Evolutionary conservation across 2,888 invertebrate genomes (phyloP).

Genomic region (Stratiomys singularior): DNA sequence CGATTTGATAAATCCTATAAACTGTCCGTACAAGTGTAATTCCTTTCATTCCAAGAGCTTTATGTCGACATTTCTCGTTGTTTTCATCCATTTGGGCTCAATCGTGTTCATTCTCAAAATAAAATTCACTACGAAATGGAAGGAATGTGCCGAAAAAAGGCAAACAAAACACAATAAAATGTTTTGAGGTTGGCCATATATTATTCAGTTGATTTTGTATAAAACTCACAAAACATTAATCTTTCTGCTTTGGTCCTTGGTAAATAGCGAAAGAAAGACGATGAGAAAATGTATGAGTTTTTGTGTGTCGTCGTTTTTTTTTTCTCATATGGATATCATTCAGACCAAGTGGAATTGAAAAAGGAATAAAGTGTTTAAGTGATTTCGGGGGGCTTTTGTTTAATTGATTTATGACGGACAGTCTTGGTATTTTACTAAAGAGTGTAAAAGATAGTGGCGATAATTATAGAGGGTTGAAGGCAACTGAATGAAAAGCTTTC

Average conservation of each 20-base stretch:
- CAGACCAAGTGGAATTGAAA: conserved; percentile 16
- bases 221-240: conserved; percentile 26
- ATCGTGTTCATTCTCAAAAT: background rate
- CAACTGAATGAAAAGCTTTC: background rate
- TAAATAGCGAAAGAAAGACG: background rate
- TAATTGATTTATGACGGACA: conserved; percentile 42
- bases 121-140: background rate
- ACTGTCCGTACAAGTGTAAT: background rate
- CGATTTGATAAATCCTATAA: background rate
- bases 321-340: background rate
- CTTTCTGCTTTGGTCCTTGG: background rate
- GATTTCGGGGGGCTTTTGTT: conserved; percentile 33
- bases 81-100: background rate
- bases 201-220: conserved; percentile 34
- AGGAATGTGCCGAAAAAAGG: background rate
- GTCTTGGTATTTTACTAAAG: conserved; percentile 8
- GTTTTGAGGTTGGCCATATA: conserved; percentile 17
- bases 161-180: background rate
- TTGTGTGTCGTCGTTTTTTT: background rate
- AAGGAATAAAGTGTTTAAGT: conserved; percentile 29
- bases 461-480: conserved; percentile 12
- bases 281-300: conserved; percentile 2
- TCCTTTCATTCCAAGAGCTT: background rate
- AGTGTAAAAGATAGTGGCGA: conserved; percentile 5
- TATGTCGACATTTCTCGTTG: background rate